A percentile compares a stretch with the other conserved stretches of the same genome.
phyloP scores from a whole-genome alignment of 1,140 invertebrate genomes.

The Nasonia longicornis region DNA sequence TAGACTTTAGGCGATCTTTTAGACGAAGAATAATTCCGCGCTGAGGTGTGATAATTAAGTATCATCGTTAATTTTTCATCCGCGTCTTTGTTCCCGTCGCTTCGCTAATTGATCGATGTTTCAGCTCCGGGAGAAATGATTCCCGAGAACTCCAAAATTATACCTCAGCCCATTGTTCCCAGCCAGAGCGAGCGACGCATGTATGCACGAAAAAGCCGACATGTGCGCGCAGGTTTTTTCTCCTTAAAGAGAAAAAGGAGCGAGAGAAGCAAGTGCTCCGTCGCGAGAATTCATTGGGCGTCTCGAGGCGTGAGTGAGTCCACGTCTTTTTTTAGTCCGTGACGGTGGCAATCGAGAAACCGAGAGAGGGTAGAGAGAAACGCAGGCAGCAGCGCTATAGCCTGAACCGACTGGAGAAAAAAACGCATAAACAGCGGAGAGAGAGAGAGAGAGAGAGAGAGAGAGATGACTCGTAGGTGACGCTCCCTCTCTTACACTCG shows the following conservation, averaged over 20 bases:
- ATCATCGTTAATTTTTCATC: too few species aligned
- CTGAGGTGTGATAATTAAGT: too few species aligned
- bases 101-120: background rate
- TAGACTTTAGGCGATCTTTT: too few species aligned
- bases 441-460: background rate
- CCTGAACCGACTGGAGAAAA: background rate
- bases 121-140: background rate
- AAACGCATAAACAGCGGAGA: background rate
- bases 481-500: background rate
- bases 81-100: too few species aligned
- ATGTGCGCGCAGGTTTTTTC: background rate
- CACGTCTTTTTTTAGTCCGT: constrained; percentile 39
- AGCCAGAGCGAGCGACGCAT: too few species aligned
- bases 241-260: constrained; percentile 3
- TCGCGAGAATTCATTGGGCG: constrained; percentile 30
- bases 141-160: background rate
- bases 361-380: background rate
- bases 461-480: constrained; percentile 7
- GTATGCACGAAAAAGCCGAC: background rate
- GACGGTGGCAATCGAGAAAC: constrained; percentile 29
- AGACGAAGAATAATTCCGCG: too few species aligned
- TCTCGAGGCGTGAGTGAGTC: constrained; percentile 21
- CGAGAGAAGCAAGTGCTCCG: background rate
- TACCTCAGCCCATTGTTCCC: background rate
- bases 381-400: background rate